phyloP scores from a whole-genome alignment of 2,113 vertebrate species.

The Falcunculus frontatus region DNA sequence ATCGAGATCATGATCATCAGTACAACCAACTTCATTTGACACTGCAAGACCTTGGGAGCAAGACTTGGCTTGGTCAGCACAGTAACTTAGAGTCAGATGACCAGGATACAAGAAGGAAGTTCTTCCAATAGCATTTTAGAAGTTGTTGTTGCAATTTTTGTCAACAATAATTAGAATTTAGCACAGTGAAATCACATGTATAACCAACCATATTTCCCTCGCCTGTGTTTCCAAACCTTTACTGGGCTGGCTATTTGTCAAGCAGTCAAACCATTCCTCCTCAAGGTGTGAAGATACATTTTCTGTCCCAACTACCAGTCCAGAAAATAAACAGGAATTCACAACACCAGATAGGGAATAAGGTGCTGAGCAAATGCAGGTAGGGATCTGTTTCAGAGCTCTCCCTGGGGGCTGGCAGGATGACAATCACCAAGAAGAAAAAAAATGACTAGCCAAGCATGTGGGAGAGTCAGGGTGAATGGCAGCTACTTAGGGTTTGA shows the following conservation, averaged over 20 bases:
- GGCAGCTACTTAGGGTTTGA: not conserved
- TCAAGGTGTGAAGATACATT: not conserved
- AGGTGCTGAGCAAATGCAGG: not conserved
- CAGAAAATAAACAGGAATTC: not conserved
- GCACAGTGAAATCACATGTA: not conserved
- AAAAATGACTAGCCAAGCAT: not conserved
- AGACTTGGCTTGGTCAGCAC: not conserved
- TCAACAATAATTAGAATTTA: not conserved
- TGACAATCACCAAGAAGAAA: not conserved
- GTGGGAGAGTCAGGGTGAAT: not conserved
- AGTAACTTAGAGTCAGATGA: not conserved
- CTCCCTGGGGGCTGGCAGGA: not conserved
- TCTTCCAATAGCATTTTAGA: not conserved
- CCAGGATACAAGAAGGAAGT: not conserved
- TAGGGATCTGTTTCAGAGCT: not conserved
- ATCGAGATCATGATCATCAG: not conserved
- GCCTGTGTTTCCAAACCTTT: not conserved
- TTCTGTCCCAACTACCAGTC: not conserved
- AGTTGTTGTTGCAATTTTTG: not conserved
- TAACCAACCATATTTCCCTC: fast-evolving
- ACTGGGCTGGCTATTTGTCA: not conserved
- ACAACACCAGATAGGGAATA: not conserved
- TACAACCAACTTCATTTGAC: not conserved
- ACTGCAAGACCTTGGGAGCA: not conserved
- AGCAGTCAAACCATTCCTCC: not conserved